Evolutionary conservation across 2,113 vertebrate species (phyloP), one percentile per base, ranked within the genome.

Genomic region (Terrapene triunguis): DNA sequence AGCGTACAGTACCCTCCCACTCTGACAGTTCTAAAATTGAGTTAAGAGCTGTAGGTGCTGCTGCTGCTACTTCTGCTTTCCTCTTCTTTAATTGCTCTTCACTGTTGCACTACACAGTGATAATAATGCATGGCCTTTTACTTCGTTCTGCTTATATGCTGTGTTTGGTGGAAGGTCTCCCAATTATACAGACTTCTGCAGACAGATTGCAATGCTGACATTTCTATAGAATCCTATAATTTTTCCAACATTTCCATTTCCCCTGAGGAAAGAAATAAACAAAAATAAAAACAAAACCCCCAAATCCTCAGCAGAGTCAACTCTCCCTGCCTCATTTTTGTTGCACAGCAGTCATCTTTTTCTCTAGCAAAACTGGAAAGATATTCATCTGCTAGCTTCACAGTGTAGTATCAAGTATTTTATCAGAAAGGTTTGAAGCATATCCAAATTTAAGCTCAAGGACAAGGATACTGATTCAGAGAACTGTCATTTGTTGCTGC

Each of bases 91-190:
- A 91, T 96, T 94, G 88, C 54, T 95, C 74, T 95, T 50, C 89
- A 80, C 84, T 94, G 32, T 98, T 97, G 82, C 53, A 16, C 72
- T 62, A 92, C 38, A 44, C 19, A 94, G 89, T 96, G 94, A 91
- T 92, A 94, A 97, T 91, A 94, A 85, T 81, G 82, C 32, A 93
- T 95, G 93, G 95, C 88, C 84, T 93, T 97, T 97, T 94, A 92
- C 92, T 94, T 92, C 65, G 27, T 94, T n/a, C 82, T 97, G 92
- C 51, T 44, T 94, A 83, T 80, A 65, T 80, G 85, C 17, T 96
- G 92, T 96, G 81, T 87, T 96, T 87, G 88, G 96, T 89, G 57
- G 95, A 96, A 89, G n/a, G 89, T 95, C 72, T 97, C 80, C 55
- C 82, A 94, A 91, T 95, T 96, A 94, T 78, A 88, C 92, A 93